Evolutionary conservation across 2,797 vertebrate genomes (phyloP), one percentile per base, ranked within the genome.

Genomic region (Xenopus petersii): DNA sequence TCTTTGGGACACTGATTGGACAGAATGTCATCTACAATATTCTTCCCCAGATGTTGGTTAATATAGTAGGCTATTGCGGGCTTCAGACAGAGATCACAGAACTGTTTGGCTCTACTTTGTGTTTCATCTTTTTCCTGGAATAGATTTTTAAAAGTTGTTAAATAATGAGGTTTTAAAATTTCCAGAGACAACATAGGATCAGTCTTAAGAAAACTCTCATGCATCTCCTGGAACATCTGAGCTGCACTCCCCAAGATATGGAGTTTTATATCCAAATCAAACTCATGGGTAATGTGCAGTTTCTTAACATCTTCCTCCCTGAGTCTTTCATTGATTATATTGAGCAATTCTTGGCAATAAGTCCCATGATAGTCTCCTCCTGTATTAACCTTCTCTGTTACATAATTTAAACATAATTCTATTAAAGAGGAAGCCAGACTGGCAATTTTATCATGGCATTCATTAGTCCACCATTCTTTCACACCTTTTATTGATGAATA

Each of bases 221-320:
- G 89, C 48, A 91, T 81, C 62, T 84, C 79, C 76, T 90, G 89
- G 80, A 93, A 92, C 3, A 0, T 42, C 6, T 0, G 3, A 42
- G 36, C 2, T 1, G 3, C 36, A 9, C 36, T 42, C 0, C 3
- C 36, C 4, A 42, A 42, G 36, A 42, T 42, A 42, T 42, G 36
- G 4, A 42, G 6, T 5, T 42, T 42, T 42, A 42, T 5, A 5
- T 42, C 36, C 36, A 42, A 42, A 3, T 42, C 36, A 42, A 42
- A 42, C 6, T 5, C 1, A 7, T 42, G 36, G 36, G 36, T 42
- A 42, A 42, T 42, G 36, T 6, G 36, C 3, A 42, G 36, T 3
- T 42, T 42, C 6, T 7, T 42, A 0, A 42, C 6, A 1, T 42
- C 36, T 0, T 42, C 6, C 36, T 42, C 36, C 36, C 36, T 42